These are phyloP conservation scores for Sander lucioperca DNA, from an alignment of 2,113 vertebrate genomes.

Conservation along the genomic window DNA sequence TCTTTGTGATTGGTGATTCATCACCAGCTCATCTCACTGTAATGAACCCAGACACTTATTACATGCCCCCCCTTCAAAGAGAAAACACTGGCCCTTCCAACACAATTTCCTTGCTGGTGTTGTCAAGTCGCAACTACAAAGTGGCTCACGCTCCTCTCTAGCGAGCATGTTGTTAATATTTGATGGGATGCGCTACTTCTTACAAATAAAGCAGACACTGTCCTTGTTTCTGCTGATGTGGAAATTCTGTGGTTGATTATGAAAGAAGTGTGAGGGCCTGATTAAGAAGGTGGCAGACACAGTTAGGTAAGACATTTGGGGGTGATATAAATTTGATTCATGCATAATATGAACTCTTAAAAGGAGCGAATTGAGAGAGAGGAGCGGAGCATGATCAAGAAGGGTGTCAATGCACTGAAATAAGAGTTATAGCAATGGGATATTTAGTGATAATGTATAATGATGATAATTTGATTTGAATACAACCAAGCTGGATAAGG, in stretches of 20 bases:
- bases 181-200: conserved; percentile 43
- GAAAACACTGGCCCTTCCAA: conserved; percentile 47
- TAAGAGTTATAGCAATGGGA: conserved; percentile 23
- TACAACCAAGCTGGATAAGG: conserved; percentile 28
- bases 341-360: conserved; percentile 23
- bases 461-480: conserved; percentile 48
- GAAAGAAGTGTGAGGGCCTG: conserved; percentile 26
- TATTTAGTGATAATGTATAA: conserved; percentile 44
- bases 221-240: conserved; percentile 42
- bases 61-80: conserved; percentile 53
- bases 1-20: conserved; percentile 53
- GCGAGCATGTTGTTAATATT: conserved; percentile 60
- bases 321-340: conserved; percentile 48
- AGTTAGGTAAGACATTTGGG: conserved; percentile 32
- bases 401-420: conserved; percentile 28
- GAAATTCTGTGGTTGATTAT: conserved; percentile 18
- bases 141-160: conserved; percentile 11
- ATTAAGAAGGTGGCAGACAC: conserved; percentile 40
- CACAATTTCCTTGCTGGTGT: conserved; percentile 50
- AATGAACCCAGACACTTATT: conserved; percentile 67
- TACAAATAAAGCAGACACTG: conserved; percentile 34
- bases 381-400: conserved; percentile 16
- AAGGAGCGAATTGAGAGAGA: conserved; percentile 17
- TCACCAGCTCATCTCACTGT: conserved; percentile 49
- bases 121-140: conserved; percentile 50